Percentiles rank a stretch among this genome's conserved stretches.
Evolutionary conservation across 2,797 vertebrate genomes (phyloP).

Genomic region (Ciconia nigra): DNA sequence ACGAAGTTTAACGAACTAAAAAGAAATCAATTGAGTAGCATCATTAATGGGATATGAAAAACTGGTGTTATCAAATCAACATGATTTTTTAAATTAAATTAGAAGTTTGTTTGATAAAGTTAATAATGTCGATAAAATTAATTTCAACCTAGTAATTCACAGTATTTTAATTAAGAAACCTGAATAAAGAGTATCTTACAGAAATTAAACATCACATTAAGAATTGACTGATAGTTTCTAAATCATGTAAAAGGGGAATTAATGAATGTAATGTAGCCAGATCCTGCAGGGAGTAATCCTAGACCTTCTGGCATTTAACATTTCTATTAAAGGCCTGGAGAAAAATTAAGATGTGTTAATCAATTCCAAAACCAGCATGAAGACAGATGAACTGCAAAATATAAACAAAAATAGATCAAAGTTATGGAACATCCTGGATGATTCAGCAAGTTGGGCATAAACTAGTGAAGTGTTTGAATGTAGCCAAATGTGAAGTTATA

Average conservation of each 20-base stretch:
- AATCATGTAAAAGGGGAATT: neutral
- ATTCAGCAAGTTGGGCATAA: neutral
- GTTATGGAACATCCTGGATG: neutral
- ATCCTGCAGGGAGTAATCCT: neutral
- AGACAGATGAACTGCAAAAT: neutral
- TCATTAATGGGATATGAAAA: neutral
- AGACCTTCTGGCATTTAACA: neutral
- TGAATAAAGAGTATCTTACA: neutral
- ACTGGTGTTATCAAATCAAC: neutral
- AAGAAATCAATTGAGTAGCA: neutral
- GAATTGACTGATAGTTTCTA: neutral
- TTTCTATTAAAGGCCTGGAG: neutral
- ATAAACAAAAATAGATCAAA: neutral
- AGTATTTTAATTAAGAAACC: neutral
- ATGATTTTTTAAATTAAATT: neutral
- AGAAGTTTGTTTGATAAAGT: neutral
- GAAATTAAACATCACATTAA: neutral
- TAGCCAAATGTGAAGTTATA: neutral
- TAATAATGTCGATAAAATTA: neutral
- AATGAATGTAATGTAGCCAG: neutral
- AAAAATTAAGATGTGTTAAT: neutral
- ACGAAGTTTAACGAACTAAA: neutral
- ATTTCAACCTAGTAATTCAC: neutral
- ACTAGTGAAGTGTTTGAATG: neutral
- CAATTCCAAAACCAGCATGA: neutral